These are phyloP conservation scores for Taphrorychus bicolor DNA, from an alignment of 2,888 invertebrate genomes.

Conservation along the genomic window DNA sequence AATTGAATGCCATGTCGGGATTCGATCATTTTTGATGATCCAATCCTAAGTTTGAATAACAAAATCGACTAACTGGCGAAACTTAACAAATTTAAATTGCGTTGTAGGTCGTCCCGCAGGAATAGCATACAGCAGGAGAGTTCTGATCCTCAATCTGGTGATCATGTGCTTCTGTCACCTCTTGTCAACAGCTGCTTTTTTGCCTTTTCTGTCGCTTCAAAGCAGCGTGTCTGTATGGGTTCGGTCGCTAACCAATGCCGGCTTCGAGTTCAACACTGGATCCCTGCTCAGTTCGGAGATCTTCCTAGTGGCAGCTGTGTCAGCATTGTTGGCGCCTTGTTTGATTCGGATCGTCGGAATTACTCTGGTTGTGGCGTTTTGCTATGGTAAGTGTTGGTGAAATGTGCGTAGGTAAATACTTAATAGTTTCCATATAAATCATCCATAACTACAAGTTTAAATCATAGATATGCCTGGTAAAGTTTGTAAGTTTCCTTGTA, in stretches of 20 bases:
- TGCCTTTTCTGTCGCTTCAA: conserved; percentile 68
- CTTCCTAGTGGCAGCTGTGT: conserved; percentile 68
- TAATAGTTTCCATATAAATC: too few relatives aligned
- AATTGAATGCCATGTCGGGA: too few relatives aligned
- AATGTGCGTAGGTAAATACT: too few relatives aligned
- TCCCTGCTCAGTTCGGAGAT: conserved; percentile 69
- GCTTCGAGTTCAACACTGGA: conserved; percentile 57
- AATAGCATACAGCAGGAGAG: conserved; percentile 63
- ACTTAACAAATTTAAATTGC: too few relatives aligned
- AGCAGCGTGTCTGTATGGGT: conserved; percentile 63
- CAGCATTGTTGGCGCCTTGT: conserved; percentile 62
- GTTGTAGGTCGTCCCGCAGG: conserved; percentile 47
- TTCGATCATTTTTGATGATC: too few relatives aligned
- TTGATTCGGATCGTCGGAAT: conserved; percentile 41
- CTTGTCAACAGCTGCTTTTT: conserved; percentile 69
- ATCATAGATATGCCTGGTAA: background rate
- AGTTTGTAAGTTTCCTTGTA: too few relatives aligned
- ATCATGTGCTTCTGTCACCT: conserved; percentile 68
- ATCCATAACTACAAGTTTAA: too few relatives aligned
- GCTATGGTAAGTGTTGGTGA: conserved; percentile 43
- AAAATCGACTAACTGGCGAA: too few relatives aligned
- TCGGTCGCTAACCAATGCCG: conserved; percentile 49
- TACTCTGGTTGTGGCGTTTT: conserved; percentile 40
- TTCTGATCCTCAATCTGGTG: conserved; percentile 63
- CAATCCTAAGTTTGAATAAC: too few relatives aligned